Percentiles rank a stretch among this genome's conserved stretches.
These are phyloP conservation scores for Falcaria lacertinaria DNA, from an alignment of 2,888 invertebrate species.

Conservation along the genomic window DNA sequence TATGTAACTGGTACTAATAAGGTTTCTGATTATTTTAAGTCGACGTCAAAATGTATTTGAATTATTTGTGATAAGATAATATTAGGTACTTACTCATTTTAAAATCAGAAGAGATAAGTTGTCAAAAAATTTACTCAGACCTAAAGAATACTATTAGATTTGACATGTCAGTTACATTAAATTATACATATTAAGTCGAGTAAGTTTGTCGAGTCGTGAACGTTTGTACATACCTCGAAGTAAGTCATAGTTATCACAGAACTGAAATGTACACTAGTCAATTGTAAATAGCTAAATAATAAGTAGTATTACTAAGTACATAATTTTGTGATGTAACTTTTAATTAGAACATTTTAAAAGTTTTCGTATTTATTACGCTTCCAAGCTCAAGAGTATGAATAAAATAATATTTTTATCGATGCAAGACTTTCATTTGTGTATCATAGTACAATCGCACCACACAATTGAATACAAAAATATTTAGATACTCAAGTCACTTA, in stretches of 20 bases:
- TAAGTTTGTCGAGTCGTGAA: constrained; percentile 11
- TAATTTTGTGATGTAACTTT: constrained; percentile 77
- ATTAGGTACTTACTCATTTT: constrained; percentile 65
- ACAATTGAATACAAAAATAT: too few species aligned
- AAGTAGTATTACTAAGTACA: constrained; percentile 57
- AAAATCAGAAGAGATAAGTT: constrained; percentile 43
- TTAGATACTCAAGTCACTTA: too few species aligned
- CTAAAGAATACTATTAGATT: not conserved
- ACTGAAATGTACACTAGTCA: constrained; percentile 80
- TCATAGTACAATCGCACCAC: too few species aligned
- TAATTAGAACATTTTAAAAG: constrained; percentile 68
- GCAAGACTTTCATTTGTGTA: constrained; percentile 41
- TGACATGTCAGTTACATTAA: not conserved
- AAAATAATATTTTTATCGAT: constrained; percentile 76
- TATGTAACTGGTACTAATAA: constrained; percentile 45
- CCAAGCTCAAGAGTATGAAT: constrained; percentile 76
- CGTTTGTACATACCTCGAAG: constrained; percentile 47
- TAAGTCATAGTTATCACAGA: constrained; percentile 62
- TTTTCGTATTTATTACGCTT: constrained; percentile 79
- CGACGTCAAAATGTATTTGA: constrained; percentile 32
- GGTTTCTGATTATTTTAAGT: constrained; percentile 59
- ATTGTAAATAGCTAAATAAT: constrained; percentile 69
- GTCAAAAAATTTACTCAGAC: constrained; percentile 5
- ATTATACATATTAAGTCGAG: not conserved
- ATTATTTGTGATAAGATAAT: constrained; percentile 75